phyloP scores from a whole-genome alignment of 2,797 vertebrate species.

The Malurus splendens region DNA sequence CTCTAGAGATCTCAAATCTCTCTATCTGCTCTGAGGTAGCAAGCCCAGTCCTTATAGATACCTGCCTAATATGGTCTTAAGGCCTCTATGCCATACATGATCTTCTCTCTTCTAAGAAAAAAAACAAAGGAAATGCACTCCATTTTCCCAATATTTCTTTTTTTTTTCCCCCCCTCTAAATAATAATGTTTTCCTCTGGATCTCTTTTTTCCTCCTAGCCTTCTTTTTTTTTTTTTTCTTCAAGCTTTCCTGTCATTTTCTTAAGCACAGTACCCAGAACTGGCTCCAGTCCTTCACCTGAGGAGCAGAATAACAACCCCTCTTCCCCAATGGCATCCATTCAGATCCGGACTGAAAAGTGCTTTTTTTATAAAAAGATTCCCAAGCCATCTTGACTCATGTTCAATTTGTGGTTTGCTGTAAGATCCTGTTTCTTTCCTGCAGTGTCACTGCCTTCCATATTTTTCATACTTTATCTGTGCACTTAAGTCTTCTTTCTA shows the following conservation, averaged over 20 bases:
- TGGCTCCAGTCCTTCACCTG: not conserved
- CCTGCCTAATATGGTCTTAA: not conserved
- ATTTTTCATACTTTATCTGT: not conserved
- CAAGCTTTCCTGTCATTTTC: not conserved
- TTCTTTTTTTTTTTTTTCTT: not conserved
- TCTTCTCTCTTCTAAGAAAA: not conserved
- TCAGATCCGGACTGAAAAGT: not conserved
- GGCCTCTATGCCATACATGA: not conserved
- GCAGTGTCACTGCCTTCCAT: not conserved
- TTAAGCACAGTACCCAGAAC: not conserved
- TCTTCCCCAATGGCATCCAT: not conserved
- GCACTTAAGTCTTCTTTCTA: not conserved
- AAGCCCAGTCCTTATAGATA: not conserved
- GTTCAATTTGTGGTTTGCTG: not conserved
- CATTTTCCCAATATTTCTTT: fast-evolving
- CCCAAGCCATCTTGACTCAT: not conserved
- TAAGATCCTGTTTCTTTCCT: not conserved
- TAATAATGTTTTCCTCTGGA: not conserved
- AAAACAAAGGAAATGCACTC: not conserved
- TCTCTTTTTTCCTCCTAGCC: not conserved
- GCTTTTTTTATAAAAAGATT: not conserved
- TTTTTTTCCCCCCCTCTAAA: not conserved
- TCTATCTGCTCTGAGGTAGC: not conserved
- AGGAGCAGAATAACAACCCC: not conserved
- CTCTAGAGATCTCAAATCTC: not conserved